Conservation (phyloP, 1,140 invertebrate species). For the Orius insidiosus region DNA sequence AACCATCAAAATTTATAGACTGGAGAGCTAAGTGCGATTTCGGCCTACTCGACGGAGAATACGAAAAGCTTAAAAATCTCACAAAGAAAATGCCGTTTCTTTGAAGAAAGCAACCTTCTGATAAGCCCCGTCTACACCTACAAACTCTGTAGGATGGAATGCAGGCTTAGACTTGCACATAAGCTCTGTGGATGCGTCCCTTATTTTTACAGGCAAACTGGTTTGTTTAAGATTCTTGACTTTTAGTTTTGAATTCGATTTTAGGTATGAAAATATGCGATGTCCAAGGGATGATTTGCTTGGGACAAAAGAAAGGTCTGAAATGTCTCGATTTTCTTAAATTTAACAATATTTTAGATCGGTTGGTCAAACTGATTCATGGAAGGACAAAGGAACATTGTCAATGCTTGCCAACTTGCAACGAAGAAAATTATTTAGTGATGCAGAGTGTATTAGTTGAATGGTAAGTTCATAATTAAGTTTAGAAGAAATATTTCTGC, state of each 20-base stretch:
- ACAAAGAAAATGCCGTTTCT: slow-evolving; percentile 45
- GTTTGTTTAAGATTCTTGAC: slow-evolving; percentile 20
- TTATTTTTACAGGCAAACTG: slow-evolving; percentile 37
- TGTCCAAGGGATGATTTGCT: slow-evolving; percentile 34
- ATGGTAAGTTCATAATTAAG: too few species aligned
- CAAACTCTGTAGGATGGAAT: slow-evolving; percentile 45
- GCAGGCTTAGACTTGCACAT: slow-evolving; percentile 35
- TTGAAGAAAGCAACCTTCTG: slow-evolving; percentile 37
- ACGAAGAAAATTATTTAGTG: too few species aligned
- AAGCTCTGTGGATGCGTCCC: slow-evolving; percentile 42
- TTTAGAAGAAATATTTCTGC: too few species aligned
- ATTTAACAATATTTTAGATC: too few species aligned
- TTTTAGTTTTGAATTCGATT: not conserved
- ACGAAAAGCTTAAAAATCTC: slow-evolving; percentile 28
- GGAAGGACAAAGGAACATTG: too few species aligned
- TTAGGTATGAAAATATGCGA: slow-evolving; percentile 28
- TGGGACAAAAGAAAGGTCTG: slow-evolving; percentile 35
- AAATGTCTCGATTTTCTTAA: too few species aligned
- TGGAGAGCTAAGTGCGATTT: slow-evolving; percentile 19
- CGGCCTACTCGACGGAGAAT: not conserved
- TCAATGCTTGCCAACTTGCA: too few species aligned
- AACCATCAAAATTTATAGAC: too few species aligned
- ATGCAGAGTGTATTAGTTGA: too few species aligned
- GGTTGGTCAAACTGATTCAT: too few species aligned
- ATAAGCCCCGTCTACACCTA: slow-evolving; percentile 45